Evolutionary conservation across 2,888 invertebrate species (phyloP), one percentile per base, ranked within the genome.

Genomic region (Eledona agricola): DNA sequence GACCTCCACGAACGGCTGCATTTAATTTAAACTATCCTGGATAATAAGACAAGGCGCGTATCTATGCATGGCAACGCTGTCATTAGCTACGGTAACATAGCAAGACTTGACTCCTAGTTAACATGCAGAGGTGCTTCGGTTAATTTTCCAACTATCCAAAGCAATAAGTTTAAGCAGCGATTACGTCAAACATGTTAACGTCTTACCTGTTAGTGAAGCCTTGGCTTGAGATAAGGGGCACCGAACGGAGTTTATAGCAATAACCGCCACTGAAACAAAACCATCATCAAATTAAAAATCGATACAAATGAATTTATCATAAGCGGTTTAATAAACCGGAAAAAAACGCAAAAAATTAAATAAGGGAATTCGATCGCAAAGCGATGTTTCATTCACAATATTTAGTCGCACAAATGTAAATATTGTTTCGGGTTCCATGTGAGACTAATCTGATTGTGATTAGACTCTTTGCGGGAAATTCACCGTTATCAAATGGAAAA

Each of bases 191-290:
- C 17, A 11, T n/a, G n/a, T n/a, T n/a, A n/a, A n/a, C n/a, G n/a
- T 15, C 42, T 31, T 43, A 43, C 43, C 43, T 43, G 32, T 13
- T 43, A 12, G 9, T 20, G 40, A 28, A 28, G 31, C 31, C 35
- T 38, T 55, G 50, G 40, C 38, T 23, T 58, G 58, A 49, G 53
- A 55, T 22, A 35, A 43, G 22, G 55, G 52, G 34, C 51, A 52
- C 50, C 55, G 37, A 29, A 58, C 50, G 19, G 53, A 31, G 47
- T 56, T 50, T 42, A 53, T 45, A 28, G 50, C 53, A 47, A 55
- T 42, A 37, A 50, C 55, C 43, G 32, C 43, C 58, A 58, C 58
- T 58, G 58, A 32, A 58, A 58, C 55, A 53, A 46, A 57, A 54
- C 16, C 34, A 40, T 12, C 23, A 11, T 35, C 10, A 20, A n/a